Evolutionary conservation across 1,140 invertebrate species (phyloP), one percentile per base, ranked within the genome.

Genomic region (Leptonema lineaticorne): DNA sequence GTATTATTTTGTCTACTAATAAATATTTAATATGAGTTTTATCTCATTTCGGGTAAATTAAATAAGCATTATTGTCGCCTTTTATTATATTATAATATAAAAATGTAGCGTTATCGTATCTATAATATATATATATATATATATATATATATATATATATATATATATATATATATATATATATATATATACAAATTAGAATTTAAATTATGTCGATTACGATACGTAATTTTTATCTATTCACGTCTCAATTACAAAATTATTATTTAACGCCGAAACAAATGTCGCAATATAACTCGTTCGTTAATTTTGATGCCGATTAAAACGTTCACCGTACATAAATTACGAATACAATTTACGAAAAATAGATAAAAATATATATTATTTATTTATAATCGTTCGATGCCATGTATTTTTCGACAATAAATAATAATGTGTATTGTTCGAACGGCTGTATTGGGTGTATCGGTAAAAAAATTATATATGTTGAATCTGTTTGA

Each of bases 121-220:
- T n/a, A n/a, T n/a, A n/a, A n/a, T n/a, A n/a, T n/a, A n/a, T n/a
- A n/a, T n/a, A n/a, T n/a, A n/a, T n/a, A n/a, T n/a, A n/a, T n/a
- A n/a, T n/a, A n/a, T n/a, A n/a, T n/a, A n/a, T n/a, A n/a, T n/a
- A n/a, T n/a, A n/a, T n/a, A n/a, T n/a, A n/a, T n/a, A n/a, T n/a
- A n/a, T n/a, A n/a, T n/a, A n/a, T n/a, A n/a, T n/a, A n/a, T n/a
- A n/a, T n/a, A n/a, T n/a, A 22, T 28, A 41, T 14, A 9, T 14
- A 41, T 14, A 16, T 16, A 41, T 14, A 41, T 16, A 33, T 33
- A 41, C 37, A 41, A 41, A 41, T n/a, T 58, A 58, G 56, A 58
- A 58, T 58, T 58, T 58, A 58, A 58, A 58, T 58, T 58, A 26
- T 58, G 56, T 58, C 56, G 56, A 58, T 58, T 58, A 58, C 28